Conservation (phyloP, 2,797 vertebrate genomes). For the Vultur gryphus region DNA sequence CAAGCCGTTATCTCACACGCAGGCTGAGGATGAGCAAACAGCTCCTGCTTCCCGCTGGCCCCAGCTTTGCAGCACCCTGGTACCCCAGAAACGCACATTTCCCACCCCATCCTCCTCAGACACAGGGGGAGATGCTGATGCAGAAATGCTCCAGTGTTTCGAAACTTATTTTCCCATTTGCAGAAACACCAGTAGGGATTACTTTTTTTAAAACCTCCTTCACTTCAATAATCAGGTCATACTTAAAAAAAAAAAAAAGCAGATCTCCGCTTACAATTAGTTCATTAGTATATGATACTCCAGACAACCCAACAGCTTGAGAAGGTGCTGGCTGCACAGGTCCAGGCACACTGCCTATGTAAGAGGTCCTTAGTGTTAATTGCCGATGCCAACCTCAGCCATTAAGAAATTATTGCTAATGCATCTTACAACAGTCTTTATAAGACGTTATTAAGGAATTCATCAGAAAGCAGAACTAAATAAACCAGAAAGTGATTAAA, state of each 20-base stretch:
- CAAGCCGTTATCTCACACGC: not conserved
- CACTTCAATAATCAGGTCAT: not conserved
- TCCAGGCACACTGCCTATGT: not conserved
- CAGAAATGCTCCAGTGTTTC: not conserved
- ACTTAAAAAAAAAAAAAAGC: not conserved
- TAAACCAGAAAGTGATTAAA: not conserved
- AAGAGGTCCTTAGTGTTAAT: not conserved
- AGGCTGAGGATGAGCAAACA: constrained; percentile 8
- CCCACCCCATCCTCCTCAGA: not conserved
- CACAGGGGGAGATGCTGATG: fast-evolving
- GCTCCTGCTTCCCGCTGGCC: not conserved
- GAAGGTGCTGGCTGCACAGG: not conserved
- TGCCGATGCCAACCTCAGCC: not conserved
- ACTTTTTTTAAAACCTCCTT: not conserved
- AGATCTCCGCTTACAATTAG: not conserved
- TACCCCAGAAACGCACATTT: not conserved
- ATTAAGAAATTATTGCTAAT: not conserved
- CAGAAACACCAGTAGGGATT: not conserved
- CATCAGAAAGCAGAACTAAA: not conserved
- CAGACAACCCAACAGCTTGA: not conserved
- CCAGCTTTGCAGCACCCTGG: not conserved
- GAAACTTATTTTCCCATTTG: not conserved
- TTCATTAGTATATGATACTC: not conserved
- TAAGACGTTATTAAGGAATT: not conserved
- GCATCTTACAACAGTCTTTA: not conserved